phyloP scores from a whole-genome alignment of 2,888 invertebrate genomes.

The Synanthedon tipuliformis region DNA sequence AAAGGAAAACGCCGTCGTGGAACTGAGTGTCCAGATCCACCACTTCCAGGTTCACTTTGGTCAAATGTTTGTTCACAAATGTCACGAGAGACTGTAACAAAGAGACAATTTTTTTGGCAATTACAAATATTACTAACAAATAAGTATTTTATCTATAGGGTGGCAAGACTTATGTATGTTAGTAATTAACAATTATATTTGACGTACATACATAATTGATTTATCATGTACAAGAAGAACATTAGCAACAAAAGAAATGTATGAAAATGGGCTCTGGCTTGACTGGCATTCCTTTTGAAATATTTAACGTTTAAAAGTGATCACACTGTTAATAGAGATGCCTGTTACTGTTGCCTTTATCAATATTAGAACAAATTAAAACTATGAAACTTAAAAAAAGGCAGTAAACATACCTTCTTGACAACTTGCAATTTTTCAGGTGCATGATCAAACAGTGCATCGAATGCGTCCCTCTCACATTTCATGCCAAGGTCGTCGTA shows the following conservation, averaged over 20 bases:
- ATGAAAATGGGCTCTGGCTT: too few species aligned
- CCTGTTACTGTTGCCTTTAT: too few species aligned
- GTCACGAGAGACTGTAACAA: slow-evolving; percentile 87
- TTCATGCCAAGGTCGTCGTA: slow-evolving; percentile 96
- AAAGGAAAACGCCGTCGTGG: slow-evolving; percentile 96
- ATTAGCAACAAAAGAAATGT: too few species aligned
- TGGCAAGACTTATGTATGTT: too few species aligned
- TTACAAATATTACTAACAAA: neutral
- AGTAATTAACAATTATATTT: too few species aligned
- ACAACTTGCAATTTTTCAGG: slow-evolving; percentile 98
- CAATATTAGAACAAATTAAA: neutral
- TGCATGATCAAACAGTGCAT: slow-evolving; percentile 97
- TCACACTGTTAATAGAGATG: too few species aligned
- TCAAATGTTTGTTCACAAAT: slow-evolving; percentile 97
- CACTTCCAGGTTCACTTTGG: slow-evolving; percentile 96
- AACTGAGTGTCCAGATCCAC: slow-evolving; percentile 93
- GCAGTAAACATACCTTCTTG: slow-evolving; percentile 79
- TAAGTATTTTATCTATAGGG: too few species aligned
- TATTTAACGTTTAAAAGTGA: too few species aligned
- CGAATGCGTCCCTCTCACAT: slow-evolving; percentile 98
- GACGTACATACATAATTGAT: neutral
- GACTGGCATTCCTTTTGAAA: too few species aligned
- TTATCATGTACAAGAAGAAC: neutral
- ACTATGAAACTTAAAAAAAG: neutral
- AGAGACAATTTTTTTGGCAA: slow-evolving; percentile 4